These are phyloP conservation scores for Eumerus sabulonum DNA, from an alignment of 2,888 invertebrate genomes.

Conservation along the genomic window DNA sequence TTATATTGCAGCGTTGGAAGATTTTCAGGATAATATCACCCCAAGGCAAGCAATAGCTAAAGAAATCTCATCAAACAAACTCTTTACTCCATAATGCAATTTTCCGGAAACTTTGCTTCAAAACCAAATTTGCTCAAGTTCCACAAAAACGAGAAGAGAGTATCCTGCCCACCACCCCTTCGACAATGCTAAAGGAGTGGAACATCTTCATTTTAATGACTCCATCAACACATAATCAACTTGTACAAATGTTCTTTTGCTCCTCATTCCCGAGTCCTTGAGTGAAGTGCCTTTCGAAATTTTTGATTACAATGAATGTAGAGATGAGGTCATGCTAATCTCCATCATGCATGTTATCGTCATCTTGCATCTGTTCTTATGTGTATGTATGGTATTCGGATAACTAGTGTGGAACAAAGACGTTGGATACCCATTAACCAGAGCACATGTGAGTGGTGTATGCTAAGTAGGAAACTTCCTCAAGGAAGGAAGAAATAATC, in stretches of 20 bases:
- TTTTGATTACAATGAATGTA: conserved; percentile 50
- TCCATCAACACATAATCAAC: conserved; percentile 62
- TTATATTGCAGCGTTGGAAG: too few species aligned
- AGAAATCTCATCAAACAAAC: too few species aligned
- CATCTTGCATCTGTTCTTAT: conserved; percentile 3
- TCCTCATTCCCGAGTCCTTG: not conserved
- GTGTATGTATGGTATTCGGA: not conserved
- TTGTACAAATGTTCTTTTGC: conserved; percentile 29
- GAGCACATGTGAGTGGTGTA: conserved; percentile 20
- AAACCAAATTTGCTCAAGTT: not conserved
- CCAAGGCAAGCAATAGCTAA: too few species aligned
- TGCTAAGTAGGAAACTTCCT: conserved; percentile 60
- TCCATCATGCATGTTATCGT: conserved; percentile 6
- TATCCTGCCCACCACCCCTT: not conserved
- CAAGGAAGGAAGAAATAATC: conserved; percentile 44
- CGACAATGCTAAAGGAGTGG: conserved; percentile 2
- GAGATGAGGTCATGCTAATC: conserved; percentile 49
- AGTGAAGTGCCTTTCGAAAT: conserved; percentile 41
- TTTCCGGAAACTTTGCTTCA: too few species aligned
- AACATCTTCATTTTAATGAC: conserved; percentile 66
- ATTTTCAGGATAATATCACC: too few species aligned
- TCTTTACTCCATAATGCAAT: too few species aligned
- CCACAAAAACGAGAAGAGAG: not conserved
- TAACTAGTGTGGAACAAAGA: too few species aligned
- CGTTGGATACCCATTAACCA: conserved; percentile 24